Conservation (phyloP, 2,797 vertebrate species). For the Heterohyrax brucei region DNA sequence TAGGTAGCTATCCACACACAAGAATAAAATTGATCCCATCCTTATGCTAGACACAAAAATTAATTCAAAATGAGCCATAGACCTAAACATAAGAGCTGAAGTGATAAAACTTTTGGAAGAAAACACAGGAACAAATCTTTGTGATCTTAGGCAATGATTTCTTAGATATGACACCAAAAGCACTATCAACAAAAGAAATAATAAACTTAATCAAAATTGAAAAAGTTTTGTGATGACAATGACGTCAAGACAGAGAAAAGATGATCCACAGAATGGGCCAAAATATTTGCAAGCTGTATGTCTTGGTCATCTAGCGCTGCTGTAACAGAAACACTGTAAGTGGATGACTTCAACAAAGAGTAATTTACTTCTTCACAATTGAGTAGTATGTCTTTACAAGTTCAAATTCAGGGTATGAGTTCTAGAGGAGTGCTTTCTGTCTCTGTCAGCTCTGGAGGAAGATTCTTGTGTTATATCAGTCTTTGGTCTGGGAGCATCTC, state of each 20-base stretch:
- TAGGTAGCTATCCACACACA: neutral
- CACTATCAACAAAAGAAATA: neutral
- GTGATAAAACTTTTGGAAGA: too few relatives aligned
- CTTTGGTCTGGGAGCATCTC: too few relatives aligned
- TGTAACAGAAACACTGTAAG: too few relatives aligned
- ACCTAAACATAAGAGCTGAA: neutral
- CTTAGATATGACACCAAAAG: neutral
- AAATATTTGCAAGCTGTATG: neutral
- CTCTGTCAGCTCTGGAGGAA: too few relatives aligned
- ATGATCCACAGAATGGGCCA: neutral
- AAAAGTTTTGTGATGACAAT: neutral
- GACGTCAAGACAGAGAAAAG: neutral
- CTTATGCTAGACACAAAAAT: neutral
- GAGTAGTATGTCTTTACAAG: too few relatives aligned
- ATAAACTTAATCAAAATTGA: slow-evolving; percentile 41
- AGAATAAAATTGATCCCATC: neutral
- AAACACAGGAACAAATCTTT: neutral
- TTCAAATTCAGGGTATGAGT: too few relatives aligned
- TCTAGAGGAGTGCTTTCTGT: too few relatives aligned
- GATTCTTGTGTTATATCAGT: too few relatives aligned
- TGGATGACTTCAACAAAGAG: too few relatives aligned
- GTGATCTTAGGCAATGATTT: neutral
- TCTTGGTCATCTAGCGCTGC: neutral
- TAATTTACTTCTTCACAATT: too few relatives aligned
- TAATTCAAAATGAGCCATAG: neutral